Percentiles rank a stretch among this genome's conserved stretches.
Evolutionary conservation across 2,888 invertebrate genomes (phyloP).

Genomic region (Cephus spinipes): DNA sequence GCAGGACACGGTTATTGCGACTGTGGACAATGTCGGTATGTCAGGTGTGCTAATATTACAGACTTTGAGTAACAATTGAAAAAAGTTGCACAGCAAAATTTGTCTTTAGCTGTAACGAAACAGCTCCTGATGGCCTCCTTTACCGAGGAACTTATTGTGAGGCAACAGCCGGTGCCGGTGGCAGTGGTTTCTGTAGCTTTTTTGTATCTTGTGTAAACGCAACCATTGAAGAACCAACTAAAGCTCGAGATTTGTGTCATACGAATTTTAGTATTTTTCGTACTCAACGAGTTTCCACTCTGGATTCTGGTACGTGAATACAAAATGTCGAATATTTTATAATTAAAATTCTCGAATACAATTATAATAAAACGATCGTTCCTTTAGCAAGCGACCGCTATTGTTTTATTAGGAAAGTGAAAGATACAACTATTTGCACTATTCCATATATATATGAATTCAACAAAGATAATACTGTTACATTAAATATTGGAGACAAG

Average conservation of each 20-base stretch:
- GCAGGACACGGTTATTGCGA: conserved; percentile 50
- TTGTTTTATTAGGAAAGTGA: conserved; percentile 38
- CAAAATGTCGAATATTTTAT: too few species aligned
- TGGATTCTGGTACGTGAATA: conserved; percentile 32
- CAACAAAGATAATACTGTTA: conserved; percentile 39
- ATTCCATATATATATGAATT: conserved; percentile 49
- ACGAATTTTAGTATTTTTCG: conserved; percentile 22
- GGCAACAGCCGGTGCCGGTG: conserved; percentile 42
- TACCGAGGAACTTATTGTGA: conserved; percentile 53
- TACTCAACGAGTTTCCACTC: conserved; percentile 20
- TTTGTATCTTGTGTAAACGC: conserved; percentile 50
- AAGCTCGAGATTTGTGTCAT: conserved; percentile 36
- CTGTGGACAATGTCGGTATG: conserved; percentile 49
- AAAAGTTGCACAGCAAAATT: neutral
- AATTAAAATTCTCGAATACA: too few species aligned
- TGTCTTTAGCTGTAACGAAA: conserved; percentile 43
- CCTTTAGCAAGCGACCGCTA: conserved; percentile 37
- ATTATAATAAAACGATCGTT: too few species aligned
- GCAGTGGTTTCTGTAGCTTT: conserved; percentile 44
- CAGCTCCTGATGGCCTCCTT: conserved; percentile 36
- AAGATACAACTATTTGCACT: conserved; percentile 33
- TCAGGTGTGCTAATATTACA: neutral
- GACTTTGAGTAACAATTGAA: too few species aligned
- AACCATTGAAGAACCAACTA: conserved; percentile 38
- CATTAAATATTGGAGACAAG: conserved; percentile 43